Percentiles rank a stretch among this genome's conserved stretches.
Conservation (phyloP, 2,113 vertebrate species). For the Antigone vipio region DNA sequence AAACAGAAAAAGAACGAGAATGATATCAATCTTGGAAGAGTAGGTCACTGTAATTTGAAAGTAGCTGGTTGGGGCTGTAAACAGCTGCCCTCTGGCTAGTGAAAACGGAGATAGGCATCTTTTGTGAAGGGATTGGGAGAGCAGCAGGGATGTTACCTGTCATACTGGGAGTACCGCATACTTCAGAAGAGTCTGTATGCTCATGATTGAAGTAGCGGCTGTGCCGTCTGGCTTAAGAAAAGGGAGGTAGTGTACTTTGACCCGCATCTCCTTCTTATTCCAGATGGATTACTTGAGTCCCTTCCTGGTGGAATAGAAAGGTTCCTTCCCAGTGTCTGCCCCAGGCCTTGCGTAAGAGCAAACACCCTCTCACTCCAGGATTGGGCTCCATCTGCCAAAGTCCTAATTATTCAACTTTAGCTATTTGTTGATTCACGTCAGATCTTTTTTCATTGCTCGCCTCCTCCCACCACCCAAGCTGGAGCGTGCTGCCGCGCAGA, state of each 20-base stretch:
- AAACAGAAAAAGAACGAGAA: not conserved
- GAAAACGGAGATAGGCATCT: not conserved
- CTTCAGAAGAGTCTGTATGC: not conserved
- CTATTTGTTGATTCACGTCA: not conserved
- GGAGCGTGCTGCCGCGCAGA: not conserved
- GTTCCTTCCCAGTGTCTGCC: not conserved
- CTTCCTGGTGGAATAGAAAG: not conserved
- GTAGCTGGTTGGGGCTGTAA: not conserved
- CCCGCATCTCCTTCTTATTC: not conserved
- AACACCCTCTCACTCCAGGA: not conserved
- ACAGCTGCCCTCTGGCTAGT: not conserved
- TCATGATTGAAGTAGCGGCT: not conserved
- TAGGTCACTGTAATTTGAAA: not conserved
- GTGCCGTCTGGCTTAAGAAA: not conserved
- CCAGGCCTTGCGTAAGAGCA: not conserved
- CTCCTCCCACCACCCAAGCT: not conserved
- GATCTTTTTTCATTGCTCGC: not conserved
- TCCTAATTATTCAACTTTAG: not conserved
- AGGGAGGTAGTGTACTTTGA: not conserved
- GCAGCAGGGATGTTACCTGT: not conserved
- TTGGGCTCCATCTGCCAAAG: not conserved
- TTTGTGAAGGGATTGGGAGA: not conserved
- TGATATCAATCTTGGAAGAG: not conserved
- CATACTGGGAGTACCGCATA: not conserved
- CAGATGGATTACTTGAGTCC: not conserved